phyloP scores from a whole-genome alignment of 2,888 invertebrate species.

The Dascillus cervinus region DNA sequence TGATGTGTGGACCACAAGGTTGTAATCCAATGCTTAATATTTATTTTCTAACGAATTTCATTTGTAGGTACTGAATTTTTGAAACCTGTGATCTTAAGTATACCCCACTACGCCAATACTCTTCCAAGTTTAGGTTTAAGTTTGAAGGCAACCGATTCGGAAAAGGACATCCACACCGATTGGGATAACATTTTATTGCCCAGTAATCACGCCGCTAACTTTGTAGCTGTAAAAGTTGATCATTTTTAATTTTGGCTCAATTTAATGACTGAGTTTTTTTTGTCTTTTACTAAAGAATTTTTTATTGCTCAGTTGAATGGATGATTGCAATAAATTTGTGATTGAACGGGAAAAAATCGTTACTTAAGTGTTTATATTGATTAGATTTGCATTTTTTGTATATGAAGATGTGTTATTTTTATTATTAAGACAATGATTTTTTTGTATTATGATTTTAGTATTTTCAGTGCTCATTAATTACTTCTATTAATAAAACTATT shows the following conservation, averaged over 20 bases:
- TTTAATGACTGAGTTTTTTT: too few relatives aligned
- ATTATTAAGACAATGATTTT: too few relatives aligned
- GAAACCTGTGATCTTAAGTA: constrained; percentile 81
- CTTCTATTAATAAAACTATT: too few relatives aligned
- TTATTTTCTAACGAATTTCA: constrained; percentile 3
- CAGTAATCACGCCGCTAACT: constrained; percentile 75
- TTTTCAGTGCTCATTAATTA: too few relatives aligned
- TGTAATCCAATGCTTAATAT: background rate
- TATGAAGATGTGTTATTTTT: too few relatives aligned
- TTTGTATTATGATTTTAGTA: too few relatives aligned
- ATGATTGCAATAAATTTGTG: too few relatives aligned
- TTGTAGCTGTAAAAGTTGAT: constrained; percentile 85
- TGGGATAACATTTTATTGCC: constrained; percentile 82
- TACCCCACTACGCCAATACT: constrained; percentile 80
- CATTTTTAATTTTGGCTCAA: constrained; percentile 74
- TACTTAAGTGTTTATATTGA: too few relatives aligned
- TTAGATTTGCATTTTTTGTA: too few relatives aligned
- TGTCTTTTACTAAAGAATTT: too few relatives aligned
- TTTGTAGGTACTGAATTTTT: constrained; percentile 68
- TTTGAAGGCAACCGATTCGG: constrained; percentile 72
- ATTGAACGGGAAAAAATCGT: too few relatives aligned
- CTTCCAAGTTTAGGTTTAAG: constrained; percentile 69
- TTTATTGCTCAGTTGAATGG: too few relatives aligned
- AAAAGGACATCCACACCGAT: constrained; percentile 75
- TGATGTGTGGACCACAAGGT: constrained; percentile 95